Conservation (phyloP, 2,888 invertebrate genomes). For the Caenorhabditis sulstoni region DNA sequence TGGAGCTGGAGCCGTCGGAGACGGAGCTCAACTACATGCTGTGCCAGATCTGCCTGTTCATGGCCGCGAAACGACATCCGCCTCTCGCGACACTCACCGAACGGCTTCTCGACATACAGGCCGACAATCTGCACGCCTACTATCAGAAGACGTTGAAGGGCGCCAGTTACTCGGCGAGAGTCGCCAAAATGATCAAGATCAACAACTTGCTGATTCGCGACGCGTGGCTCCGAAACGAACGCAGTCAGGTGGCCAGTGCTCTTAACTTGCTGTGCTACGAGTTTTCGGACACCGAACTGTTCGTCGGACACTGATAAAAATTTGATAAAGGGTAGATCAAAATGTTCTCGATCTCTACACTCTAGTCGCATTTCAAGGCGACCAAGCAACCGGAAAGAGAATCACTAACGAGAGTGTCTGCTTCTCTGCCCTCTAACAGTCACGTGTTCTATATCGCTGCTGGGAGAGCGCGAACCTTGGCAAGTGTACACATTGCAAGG, state of each 20-base stretch:
- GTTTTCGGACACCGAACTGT: slow-evolving; percentile 27
- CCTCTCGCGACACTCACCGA: slow-evolving; percentile 5
- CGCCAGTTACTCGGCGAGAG: slow-evolving; percentile 8
- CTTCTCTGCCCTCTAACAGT: no score
- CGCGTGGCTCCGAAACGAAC: slow-evolving; percentile 16
- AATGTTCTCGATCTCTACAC: no score
- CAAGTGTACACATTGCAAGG: no score
- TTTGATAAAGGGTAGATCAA: background rate
- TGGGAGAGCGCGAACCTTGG: no score
- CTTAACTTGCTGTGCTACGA: slow-evolving; percentile 22
- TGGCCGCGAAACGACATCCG: slow-evolving; percentile 18
- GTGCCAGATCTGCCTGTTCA: slow-evolving; percentile 21
- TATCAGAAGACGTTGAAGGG: slow-evolving; percentile 15
- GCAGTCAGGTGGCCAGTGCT: background rate
- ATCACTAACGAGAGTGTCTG: no score
- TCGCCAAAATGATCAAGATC: slow-evolving; percentile 28
- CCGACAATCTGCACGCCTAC: slow-evolving; percentile 15
- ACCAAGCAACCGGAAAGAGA: no score
- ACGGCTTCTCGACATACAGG: slow-evolving; percentile 8
- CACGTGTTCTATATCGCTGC: no score
- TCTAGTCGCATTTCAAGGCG: no score
- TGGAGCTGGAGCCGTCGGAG: slow-evolving; percentile 10
- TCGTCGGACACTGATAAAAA: background rate
- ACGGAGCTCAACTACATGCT: slow-evolving; percentile 42
- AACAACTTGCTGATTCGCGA: slow-evolving; percentile 11